Conservation (phyloP, 2,113 vertebrate species). For the Aegithalos caudatus region DNA sequence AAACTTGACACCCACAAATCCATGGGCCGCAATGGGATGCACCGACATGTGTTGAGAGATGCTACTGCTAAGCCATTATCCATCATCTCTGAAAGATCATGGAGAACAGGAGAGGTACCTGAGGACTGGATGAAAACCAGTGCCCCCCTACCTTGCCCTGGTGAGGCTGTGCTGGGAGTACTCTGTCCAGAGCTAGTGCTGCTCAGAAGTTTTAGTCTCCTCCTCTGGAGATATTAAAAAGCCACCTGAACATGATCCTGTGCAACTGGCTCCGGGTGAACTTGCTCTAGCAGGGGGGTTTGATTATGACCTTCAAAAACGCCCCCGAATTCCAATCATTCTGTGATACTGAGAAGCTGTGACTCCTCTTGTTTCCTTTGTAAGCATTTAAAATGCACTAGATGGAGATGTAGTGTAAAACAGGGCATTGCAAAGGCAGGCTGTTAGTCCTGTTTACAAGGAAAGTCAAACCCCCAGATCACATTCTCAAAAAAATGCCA, state of each 20-base stretch:
- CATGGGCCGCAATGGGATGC: not conserved
- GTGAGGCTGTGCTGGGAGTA: not conserved
- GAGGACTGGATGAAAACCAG: not conserved
- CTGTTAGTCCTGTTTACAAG: not conserved
- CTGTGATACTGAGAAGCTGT: not conserved
- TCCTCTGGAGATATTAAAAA: not conserved
- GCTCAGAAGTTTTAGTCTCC: not conserved
- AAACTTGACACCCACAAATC: not conserved
- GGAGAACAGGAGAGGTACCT: not conserved
- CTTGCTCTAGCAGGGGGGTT: not conserved
- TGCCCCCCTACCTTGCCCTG: not conserved
- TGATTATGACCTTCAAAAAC: not conserved
- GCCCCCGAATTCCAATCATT: not conserved
- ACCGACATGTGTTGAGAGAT: rapidly evolving
- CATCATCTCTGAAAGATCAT: not conserved
- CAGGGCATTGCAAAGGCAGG: not conserved
- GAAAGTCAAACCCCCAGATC: not conserved
- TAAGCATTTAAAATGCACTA: not conserved
- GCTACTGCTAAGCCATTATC: not conserved
- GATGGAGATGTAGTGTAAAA: not conserved
- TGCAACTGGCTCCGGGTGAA: not conserved
- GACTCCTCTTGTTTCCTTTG: not conserved
- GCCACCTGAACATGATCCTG: not conserved
- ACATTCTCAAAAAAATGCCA: not conserved
- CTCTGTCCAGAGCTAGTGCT: not conserved